phyloP scores from a whole-genome alignment of 2,113 vertebrate species.

The Peromyscus maniculatus region DNA sequence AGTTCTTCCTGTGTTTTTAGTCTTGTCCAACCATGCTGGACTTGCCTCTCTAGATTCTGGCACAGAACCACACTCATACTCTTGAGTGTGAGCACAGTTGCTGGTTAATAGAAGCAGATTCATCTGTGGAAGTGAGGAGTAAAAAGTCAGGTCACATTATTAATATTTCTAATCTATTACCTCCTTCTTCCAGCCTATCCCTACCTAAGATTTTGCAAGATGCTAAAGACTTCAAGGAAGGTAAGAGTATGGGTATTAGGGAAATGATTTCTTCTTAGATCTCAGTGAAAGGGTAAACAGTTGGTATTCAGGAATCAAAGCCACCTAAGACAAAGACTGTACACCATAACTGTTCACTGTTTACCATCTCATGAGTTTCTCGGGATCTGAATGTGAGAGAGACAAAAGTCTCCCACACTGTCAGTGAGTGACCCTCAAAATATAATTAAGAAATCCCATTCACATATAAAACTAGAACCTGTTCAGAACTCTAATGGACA shows the following conservation, averaged over 20 bases:
- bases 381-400: not conserved
- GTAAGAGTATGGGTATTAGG: not conserved
- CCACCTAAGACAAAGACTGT: not conserved
- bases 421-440: not conserved
- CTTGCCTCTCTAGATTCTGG: not conserved
- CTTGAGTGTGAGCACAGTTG: not conserved
- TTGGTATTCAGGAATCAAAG: not conserved
- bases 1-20: not conserved
- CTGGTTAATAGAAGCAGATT: not conserved
- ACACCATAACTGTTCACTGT: not conserved
- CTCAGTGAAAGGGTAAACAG: not conserved
- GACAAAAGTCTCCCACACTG: not conserved
- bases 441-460: not conserved
- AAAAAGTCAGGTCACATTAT: not conserved
- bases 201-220: not conserved
- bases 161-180: conserved; percentile 43
- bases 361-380: not conserved
- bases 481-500: not conserved
- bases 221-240: not conserved
- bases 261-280: conserved; percentile 3
- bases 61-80: not conserved
- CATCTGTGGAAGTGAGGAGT: not conserved
- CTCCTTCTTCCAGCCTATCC: not conserved
- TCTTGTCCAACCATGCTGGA: not conserved
- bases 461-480: not conserved